Percentiles rank a stretch among this genome's conserved stretches.
Evolutionary conservation across 2,888 invertebrate species (phyloP).

Genomic region (Teinopalpus imperialis): DNA sequence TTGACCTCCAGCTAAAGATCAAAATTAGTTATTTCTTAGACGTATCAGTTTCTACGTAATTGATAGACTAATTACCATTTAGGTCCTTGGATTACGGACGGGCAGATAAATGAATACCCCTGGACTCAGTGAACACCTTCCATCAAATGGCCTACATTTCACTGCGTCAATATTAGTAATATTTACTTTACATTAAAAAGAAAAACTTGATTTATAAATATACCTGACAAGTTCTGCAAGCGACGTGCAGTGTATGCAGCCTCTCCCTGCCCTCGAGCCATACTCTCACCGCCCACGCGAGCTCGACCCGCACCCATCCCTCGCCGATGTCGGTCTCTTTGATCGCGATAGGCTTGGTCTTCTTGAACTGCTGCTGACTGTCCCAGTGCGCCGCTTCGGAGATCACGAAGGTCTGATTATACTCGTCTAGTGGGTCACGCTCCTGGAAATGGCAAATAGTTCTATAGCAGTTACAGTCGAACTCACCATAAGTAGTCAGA

Average conservation of each 20-base stretch:
- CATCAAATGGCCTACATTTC: too few species aligned
- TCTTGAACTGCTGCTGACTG: slow-evolving; percentile 85
- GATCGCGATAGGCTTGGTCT: slow-evolving; percentile 90
- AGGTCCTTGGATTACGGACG: too few species aligned
- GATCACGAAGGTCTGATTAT: slow-evolving; percentile 89
- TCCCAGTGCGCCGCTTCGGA: slow-evolving; percentile 91
- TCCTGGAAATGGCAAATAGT: slow-evolving; percentile 65
- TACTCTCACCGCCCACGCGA: slow-evolving; percentile 87
- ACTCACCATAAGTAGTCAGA: too few species aligned
- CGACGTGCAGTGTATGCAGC: slow-evolving; percentile 87
- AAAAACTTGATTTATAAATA: not conserved
- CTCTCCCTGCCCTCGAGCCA: slow-evolving; percentile 88
- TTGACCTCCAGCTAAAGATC: too few species aligned
- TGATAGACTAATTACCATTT: too few species aligned
- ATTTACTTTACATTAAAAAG: too few species aligned
- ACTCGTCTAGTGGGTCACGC: slow-evolving; percentile 82
- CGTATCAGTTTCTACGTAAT: too few species aligned
- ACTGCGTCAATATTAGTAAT: too few species aligned
- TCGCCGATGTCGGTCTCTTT: slow-evolving; percentile 88
- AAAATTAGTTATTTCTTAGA: too few species aligned
- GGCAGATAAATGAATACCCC: too few species aligned
- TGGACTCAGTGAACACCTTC: too few species aligned
- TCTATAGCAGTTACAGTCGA: too few species aligned
- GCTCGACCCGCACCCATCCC: slow-evolving; percentile 91
- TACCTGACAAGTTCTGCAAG: slow-evolving; percentile 88